Evolutionary conservation across 1,140 invertebrate species (phyloP).

Genomic region (Drosophila orosa): DNA sequence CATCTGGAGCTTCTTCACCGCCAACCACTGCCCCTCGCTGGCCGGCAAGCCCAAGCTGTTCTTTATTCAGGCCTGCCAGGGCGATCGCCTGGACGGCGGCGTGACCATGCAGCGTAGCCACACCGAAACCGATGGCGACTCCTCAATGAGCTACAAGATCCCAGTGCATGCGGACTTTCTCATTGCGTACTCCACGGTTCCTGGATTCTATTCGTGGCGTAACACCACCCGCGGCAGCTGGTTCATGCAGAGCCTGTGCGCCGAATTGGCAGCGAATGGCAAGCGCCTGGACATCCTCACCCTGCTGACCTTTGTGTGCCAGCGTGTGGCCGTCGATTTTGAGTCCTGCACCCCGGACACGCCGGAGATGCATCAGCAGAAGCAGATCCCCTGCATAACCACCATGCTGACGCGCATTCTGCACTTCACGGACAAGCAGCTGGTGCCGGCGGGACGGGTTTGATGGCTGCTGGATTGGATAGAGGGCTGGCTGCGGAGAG

Average conservation of each 20-base stretch:
- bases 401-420: conserved; percentile 95
- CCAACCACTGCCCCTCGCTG: conserved; percentile 92
- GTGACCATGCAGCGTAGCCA: conserved; percentile 85
- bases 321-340: conserved; percentile 94
- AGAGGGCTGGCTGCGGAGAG: conserved; percentile 29
- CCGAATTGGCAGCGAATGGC: conserved; percentile 91
- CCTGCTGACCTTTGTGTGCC: conserved; percentile 94
- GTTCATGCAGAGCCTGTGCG: conserved; percentile 97
- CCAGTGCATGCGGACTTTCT: conserved; percentile 98
- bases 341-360: conserved; percentile 95
- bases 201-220: conserved; percentile 97
- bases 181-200: conserved; percentile 96
- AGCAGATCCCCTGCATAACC: conserved; percentile 97
- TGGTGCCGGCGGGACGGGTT: conserved; percentile 54
- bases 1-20: conserved; percentile 94
- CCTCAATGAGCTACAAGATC: conserved; percentile 90
- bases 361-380: conserved; percentile 94
- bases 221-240: conserved; percentile 97
- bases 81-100: conserved; percentile 92
- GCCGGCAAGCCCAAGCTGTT: conserved; percentile 98
- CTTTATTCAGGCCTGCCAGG: conserved; percentile 97
- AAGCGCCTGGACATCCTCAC: conserved; percentile 92
- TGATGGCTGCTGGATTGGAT: conserved; percentile 44
- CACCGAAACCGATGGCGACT: conserved; percentile 89
- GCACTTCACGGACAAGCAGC: conserved; percentile 87